These are phyloP conservation scores for Luehdorfia chinensis DNA, from an alignment of 1,140 invertebrate genomes.

Conservation along the genomic window DNA sequence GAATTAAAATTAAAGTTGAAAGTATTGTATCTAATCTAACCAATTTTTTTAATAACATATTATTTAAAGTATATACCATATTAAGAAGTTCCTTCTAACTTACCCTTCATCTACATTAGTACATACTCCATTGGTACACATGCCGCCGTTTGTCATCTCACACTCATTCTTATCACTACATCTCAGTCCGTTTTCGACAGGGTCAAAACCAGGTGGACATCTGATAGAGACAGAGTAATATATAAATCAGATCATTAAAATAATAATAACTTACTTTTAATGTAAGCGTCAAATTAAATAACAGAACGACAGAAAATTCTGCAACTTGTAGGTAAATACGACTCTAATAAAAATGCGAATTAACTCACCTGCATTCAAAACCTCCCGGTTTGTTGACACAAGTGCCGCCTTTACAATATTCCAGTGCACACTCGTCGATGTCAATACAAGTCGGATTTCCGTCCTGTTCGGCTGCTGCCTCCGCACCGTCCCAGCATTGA, in stretches of 20 bases:
- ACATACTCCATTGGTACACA: conserved; percentile 90
- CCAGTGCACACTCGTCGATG: conserved; percentile 81
- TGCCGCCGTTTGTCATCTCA: conserved; percentile 80
- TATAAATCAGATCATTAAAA: background rate
- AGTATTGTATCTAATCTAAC: too few species aligned
- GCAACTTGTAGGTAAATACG: too few species aligned
- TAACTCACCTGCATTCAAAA: conserved; percentile 80
- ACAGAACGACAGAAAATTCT: too few species aligned
- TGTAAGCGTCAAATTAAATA: too few species aligned
- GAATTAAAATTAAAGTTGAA: too few species aligned
- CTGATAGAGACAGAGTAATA: conserved; percentile 28
- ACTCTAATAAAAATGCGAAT: too few species aligned
- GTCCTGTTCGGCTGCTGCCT: conserved; percentile 50
- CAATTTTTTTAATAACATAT: too few species aligned
- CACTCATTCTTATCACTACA: conserved; percentile 96
- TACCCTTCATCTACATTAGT: conserved; percentile 85
- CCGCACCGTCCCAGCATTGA: conserved; percentile 66
- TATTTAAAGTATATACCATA: too few species aligned
- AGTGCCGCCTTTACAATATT: conserved; percentile 66
- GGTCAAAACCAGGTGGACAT: conserved; percentile 86
- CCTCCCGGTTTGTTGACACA: conserved; percentile 86
- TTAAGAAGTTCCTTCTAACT: too few species aligned
- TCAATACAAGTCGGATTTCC: conserved; percentile 78
- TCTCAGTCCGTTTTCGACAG: conserved; percentile 86
- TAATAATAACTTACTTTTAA: too few species aligned